These are phyloP conservation scores for Sepioteuthis lessoniana DNA, from an alignment of 2,888 invertebrate genomes.

Conservation along the genomic window DNA sequence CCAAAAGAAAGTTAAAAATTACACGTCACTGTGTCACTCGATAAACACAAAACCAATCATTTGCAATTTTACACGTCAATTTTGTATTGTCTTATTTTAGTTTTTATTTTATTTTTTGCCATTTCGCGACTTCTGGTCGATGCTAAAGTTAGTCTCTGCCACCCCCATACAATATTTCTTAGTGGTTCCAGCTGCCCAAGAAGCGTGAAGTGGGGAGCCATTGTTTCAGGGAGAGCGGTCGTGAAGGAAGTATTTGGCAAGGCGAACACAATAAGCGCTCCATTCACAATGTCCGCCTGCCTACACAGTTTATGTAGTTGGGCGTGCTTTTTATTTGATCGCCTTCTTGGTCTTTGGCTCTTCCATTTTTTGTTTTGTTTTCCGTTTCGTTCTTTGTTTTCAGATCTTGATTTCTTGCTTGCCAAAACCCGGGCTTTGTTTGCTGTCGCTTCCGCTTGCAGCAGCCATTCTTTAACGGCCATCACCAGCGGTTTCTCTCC, in stretches of 20 bases:
- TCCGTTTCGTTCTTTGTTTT: not conserved
- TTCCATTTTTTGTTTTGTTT: not conserved
- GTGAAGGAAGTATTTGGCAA: slow-evolving; percentile 33
- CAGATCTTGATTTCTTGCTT: not conserved
- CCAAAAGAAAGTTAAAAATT: not conserved
- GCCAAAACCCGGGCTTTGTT: not conserved
- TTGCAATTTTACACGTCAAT: not conserved
- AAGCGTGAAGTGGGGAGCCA: not conserved
- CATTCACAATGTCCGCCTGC: not conserved
- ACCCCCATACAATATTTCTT: not conserved
- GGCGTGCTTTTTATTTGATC: slow-evolving; percentile 24
- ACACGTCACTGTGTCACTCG: not conserved
- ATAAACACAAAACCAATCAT: not conserved
- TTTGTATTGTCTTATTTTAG: not conserved
- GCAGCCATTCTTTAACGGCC: not conserved
- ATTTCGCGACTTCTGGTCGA: not conserved
- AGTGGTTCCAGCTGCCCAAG: not conserved
- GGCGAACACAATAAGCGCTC: not conserved
- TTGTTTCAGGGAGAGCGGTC: not conserved
- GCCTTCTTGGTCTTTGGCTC: not conserved
- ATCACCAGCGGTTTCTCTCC: not conserved
- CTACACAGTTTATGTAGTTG: not conserved
- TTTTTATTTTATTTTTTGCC: not conserved
- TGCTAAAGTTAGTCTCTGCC: not conserved
- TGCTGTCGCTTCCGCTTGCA: not conserved